These are phyloP conservation scores for Nebria brevicollis DNA, from an alignment of 2,888 invertebrate genomes.

Conservation along the genomic window DNA sequence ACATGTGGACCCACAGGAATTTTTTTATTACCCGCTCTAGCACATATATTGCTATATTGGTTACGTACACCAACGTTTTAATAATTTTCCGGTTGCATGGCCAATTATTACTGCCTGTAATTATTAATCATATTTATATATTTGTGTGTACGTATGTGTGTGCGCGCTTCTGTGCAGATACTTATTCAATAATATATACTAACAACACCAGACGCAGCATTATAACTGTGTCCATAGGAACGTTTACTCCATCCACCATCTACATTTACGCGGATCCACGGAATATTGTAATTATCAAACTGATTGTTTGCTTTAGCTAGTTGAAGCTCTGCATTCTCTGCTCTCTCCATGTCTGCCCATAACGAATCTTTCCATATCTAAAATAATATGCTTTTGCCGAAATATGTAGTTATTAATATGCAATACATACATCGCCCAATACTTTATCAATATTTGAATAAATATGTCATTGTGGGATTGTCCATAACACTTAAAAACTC, in stretches of 20 bases:
- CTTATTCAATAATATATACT: too few relatives aligned
- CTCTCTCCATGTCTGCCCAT: not conserved
- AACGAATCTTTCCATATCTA: not conserved
- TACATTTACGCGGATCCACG: too few relatives aligned
- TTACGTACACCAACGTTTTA: conserved; percentile 51
- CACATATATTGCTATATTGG: conserved; percentile 52
- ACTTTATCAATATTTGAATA: conserved; percentile 15
- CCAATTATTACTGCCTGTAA: conserved; percentile 31
- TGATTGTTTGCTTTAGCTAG: too few relatives aligned
- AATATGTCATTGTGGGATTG: conserved; percentile 16
- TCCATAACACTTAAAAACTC: conserved; percentile 24
- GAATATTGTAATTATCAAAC: too few relatives aligned
- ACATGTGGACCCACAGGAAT: conserved; percentile 46
- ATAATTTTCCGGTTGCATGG: conserved; percentile 37
- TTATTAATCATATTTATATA: too few relatives aligned
- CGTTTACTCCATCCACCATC: too few relatives aligned
- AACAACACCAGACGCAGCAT: too few relatives aligned
- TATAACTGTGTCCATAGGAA: too few relatives aligned
- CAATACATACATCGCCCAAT: conserved; percentile 15
- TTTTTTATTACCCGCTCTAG: conserved; percentile 41
- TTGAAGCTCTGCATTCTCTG: not conserved
- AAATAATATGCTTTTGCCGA: not conserved
- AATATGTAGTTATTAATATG: not conserved
- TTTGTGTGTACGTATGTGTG: too few relatives aligned
- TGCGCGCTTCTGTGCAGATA: too few relatives aligned